A percentile compares a stretch with the other conserved stretches of the same genome.
Conservation (phyloP, 1,140 invertebrate genomes). For the Drosophila funebris region DNA sequence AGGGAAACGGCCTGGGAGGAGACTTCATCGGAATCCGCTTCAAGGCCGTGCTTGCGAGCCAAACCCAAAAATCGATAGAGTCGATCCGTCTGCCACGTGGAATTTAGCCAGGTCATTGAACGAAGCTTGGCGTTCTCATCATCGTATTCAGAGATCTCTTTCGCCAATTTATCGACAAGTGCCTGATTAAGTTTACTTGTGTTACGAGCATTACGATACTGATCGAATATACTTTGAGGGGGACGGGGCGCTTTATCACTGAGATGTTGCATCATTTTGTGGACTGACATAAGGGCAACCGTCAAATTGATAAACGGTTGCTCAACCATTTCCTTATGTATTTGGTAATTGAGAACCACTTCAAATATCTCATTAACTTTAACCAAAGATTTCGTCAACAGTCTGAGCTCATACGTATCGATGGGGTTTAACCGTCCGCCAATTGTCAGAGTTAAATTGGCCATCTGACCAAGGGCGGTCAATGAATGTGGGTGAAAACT, state of each 20-base stretch:
- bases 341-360: background rate
- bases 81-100: constrained; percentile 42
- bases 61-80: constrained; percentile 10
- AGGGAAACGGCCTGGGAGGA: background rate
- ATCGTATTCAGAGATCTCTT: background rate
- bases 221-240: constrained; percentile 9
- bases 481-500: background rate
- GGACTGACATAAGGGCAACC: constrained; percentile 16
- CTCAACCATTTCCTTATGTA: background rate
- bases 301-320: constrained; percentile 4
- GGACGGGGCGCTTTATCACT: constrained; percentile 3
- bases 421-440: constrained; percentile 10
- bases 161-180: background rate
- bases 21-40: background rate
- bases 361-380: constrained; percentile 28
- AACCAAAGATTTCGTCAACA: background rate
- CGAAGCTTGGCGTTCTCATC: background rate
- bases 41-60: background rate
- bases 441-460: constrained; percentile 45
- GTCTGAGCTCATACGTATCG: background rate
- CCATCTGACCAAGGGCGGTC: constrained; percentile 27
- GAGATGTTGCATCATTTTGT: constrained; percentile 20
- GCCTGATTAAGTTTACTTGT: background rate
- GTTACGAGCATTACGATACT: background rate
- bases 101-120: constrained; percentile 21